Conservation (phyloP, 2,888 invertebrate species). For the Protula sp. region DNA sequence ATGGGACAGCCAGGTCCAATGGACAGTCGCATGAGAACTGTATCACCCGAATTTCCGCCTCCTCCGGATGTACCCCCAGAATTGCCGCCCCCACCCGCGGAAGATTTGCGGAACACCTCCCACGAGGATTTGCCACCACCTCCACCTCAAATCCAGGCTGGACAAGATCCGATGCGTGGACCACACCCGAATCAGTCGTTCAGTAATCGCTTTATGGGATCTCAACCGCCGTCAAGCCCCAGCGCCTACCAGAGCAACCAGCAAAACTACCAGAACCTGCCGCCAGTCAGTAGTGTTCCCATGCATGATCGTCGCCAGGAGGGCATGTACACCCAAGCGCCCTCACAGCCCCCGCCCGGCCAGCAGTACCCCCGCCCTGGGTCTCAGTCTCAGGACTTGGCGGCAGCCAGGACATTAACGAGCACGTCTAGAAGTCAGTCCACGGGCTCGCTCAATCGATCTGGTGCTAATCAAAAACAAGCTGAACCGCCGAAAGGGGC, state of each 20-base stretch:
- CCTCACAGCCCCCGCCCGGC: not conserved
- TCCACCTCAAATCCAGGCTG: conserved; percentile 46
- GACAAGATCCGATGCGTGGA: conserved; percentile 40
- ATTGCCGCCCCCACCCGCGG: conserved; percentile 54
- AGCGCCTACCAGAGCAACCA: too few species aligned
- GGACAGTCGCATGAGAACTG: not conserved
- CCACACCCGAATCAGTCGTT: too few species aligned
- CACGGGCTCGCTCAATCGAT: not conserved
- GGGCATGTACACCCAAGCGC: not conserved
- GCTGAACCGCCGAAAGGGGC: not conserved
- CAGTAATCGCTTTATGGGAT: too few species aligned
- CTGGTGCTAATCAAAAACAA: not conserved
- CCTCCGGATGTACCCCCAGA: conserved; percentile 50
- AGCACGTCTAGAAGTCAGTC: not conserved
- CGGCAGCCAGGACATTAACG: too few species aligned
- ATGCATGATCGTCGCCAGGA: not conserved
- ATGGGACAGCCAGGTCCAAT: not conserved
- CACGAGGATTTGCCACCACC: conserved; percentile 40
- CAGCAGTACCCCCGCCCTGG: conserved; percentile 1
- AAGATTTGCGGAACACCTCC: conserved; percentile 19
- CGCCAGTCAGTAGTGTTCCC: not conserved
- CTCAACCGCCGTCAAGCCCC: too few species aligned
- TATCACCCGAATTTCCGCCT: conserved; percentile 15
- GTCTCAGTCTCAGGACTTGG: too few species aligned
- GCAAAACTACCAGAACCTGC: conserved; percentile 6